Percentiles rank a stretch among this genome's conserved stretches.
These are phyloP conservation scores for Psephotus haematonotus DNA, from an alignment of 2,113 vertebrate genomes.

Conservation along the genomic window DNA sequence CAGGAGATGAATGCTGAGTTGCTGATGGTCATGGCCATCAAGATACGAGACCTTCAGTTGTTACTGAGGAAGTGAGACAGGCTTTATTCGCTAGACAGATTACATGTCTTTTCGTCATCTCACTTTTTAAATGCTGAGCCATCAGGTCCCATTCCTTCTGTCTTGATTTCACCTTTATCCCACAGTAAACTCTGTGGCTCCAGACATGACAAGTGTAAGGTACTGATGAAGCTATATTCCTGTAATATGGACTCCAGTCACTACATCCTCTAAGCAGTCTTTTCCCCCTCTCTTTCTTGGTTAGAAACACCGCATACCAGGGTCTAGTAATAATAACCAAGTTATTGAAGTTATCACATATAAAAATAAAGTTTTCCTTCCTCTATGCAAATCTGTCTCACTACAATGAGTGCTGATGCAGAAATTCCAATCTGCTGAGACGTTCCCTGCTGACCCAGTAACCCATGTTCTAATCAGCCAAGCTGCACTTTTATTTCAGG, in stretches of 20 bases:
- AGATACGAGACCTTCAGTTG: not conserved
- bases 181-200: fast-evolving
- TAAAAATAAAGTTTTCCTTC: slow-evolving; percentile 20
- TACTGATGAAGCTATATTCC: not conserved
- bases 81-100: not conserved
- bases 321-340: not conserved
- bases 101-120: not conserved
- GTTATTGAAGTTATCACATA: not conserved
- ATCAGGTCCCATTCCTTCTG: not conserved
- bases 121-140: not conserved
- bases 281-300: not conserved
- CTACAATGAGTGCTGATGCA: not conserved
- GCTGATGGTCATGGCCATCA: not conserved
- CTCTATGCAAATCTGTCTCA: slow-evolving; percentile 25
- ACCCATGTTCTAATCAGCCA: slow-evolving; percentile 36
- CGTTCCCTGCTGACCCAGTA: slow-evolving; percentile 26
- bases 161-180: not conserved
- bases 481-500: slow-evolving; percentile 10
- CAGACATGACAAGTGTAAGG: not conserved
- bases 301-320: not conserved
- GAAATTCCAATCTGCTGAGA: slow-evolving; percentile 19
- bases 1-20: not conserved
- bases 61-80: not conserved
- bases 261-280: not conserved
- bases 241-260: not conserved